Conservation (phyloP, 2,888 invertebrate genomes). For the Drosophila trichaetosa region DNA sequence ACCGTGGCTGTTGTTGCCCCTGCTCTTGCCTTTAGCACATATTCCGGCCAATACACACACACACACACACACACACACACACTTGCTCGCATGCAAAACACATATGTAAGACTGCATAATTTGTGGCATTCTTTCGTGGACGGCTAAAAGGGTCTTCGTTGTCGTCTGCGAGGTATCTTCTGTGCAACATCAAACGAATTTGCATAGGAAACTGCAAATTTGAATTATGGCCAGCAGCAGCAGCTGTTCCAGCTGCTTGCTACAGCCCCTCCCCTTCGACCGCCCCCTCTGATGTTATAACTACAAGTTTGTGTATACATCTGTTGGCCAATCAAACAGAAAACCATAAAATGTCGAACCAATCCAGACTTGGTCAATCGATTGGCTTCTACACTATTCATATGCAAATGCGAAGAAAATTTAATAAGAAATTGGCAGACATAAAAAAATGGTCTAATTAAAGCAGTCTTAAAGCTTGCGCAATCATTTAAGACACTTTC, state of each 20-base stretch:
- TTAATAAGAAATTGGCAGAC: neutral
- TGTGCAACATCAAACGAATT: constrained; percentile 77
- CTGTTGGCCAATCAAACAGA: constrained; percentile 40
- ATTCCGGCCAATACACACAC: constrained; percentile 15
- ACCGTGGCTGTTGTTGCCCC: constrained; percentile 37
- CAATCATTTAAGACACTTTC: neutral
- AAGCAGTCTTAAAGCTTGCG: neutral
- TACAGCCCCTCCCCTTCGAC: neutral
- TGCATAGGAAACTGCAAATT: constrained; percentile 84
- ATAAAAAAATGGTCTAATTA: neutral
- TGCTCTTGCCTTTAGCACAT: constrained; percentile 34
- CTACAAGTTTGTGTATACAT: constrained; percentile 34
- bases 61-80: constrained; percentile 7
- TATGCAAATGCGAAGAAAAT: neutral
- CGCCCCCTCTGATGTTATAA: constrained; percentile 15
- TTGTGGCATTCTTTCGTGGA: constrained; percentile 53
- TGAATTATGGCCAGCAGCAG: constrained; percentile 78
- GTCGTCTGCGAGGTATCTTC: constrained; percentile 56
- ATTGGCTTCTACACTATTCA: neutral
- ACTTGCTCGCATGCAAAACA: constrained; percentile 11
- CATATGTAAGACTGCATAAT: constrained; percentile 49
- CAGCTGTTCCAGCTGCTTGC: constrained; percentile 33
- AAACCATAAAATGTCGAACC: neutral
- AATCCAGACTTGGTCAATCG: constrained; percentile 1
- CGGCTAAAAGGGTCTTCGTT: constrained; percentile 43